Percentiles rank a stretch among this genome's conserved stretches.
phyloP scores from a whole-genome alignment of 2,113 vertebrate species.

The Haliaeetus leucogaster region DNA sequence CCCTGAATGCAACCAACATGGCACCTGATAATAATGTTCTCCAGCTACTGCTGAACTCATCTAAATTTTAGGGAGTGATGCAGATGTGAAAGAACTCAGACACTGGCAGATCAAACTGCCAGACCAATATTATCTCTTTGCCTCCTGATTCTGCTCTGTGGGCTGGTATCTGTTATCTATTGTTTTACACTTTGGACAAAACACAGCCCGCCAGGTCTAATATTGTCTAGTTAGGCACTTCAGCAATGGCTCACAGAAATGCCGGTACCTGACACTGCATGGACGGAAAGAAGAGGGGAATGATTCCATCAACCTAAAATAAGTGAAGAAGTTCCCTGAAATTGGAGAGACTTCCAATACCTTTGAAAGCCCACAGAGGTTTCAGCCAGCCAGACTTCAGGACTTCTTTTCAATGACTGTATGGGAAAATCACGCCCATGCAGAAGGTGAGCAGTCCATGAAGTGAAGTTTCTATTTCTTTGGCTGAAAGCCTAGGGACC shows the following conservation, averaged over 20 bases:
- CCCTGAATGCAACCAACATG: not conserved
- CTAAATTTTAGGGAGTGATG: not conserved
- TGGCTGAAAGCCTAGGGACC: not conserved
- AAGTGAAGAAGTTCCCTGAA: not conserved
- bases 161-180: not conserved
- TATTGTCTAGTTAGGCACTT: not conserved
- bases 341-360: not conserved
- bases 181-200: not conserved
- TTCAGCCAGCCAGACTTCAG: not conserved
- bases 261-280: not conserved
- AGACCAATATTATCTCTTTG: not conserved
- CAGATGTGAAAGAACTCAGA: not conserved
- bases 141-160: not conserved
- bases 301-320: not conserved
- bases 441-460: not conserved
- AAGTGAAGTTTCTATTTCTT: not conserved
- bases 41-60: not conserved
- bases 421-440: not conserved
- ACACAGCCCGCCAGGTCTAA: not conserved
- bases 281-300: not conserved
- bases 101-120: not conserved
- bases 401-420: not conserved
- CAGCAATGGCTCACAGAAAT: not conserved
- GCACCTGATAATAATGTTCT: not conserved
- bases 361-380: not conserved